phyloP scores from a whole-genome alignment of 2,113 vertebrate species.

The Bolborhynchus lineola region DNA sequence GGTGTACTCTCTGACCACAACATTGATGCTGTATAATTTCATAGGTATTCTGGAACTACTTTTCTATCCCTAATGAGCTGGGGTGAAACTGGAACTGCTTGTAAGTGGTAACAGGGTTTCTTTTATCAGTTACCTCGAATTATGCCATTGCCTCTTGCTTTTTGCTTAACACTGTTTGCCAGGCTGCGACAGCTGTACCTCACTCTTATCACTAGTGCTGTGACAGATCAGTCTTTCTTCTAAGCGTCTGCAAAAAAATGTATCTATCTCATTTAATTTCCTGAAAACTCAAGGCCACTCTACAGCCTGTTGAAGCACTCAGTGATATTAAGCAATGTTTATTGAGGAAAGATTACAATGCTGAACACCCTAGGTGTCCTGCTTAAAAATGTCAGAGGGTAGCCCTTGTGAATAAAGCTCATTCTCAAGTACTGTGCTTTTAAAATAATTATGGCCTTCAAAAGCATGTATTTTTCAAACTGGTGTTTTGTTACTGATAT shows the following conservation, averaged over 20 bases:
- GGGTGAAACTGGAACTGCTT: not conserved
- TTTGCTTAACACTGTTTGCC: not conserved
- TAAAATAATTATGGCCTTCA: not conserved
- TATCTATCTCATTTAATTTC: not conserved
- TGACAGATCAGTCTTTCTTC: not conserved
- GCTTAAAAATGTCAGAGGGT: not conserved
- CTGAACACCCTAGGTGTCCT: not conserved
- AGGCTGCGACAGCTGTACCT: accelerated
- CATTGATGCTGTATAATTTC: not conserved
- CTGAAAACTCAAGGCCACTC: not conserved
- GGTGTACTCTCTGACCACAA: not conserved
- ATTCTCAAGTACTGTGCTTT: not conserved
- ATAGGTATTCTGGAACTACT: not conserved
- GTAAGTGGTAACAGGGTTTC: not conserved
- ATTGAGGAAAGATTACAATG: not conserved
- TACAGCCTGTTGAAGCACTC: not conserved
- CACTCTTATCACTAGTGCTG: not conserved
- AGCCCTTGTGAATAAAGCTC: not conserved
- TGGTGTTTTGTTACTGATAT: not conserved
- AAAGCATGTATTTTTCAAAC: not conserved
- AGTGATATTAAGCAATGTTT: not conserved
- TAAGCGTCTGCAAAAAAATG: not conserved
- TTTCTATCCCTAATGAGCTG: not conserved
- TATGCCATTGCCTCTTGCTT: not conserved
- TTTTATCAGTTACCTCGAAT: not conserved